Base-by-base conservation (phyloP, 2,113 vertebrate genomes). In the Chamaea fasciata region DNA sequence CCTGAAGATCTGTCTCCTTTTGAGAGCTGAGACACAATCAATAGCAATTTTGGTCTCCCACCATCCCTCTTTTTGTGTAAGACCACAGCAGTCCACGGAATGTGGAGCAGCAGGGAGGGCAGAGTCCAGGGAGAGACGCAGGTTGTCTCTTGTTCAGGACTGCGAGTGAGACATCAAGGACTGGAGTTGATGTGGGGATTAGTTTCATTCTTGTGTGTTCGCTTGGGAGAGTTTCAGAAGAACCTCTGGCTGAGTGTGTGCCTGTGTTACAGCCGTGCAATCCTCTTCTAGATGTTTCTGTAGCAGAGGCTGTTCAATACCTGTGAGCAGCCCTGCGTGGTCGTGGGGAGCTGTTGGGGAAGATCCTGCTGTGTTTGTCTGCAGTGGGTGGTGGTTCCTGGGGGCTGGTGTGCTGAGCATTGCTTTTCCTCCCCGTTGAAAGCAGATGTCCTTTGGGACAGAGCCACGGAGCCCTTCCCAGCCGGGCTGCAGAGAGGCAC, bases 301-400 rank as follows among this genome's bases (percentile, higher is more conserved):
- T 47, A 42, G 37, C 46, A 62, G 52, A 46, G 46, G 47, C 37
- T 49, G 13, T 76, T 82, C 7, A 13, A 2, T 67, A 27, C 8
- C 47, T 4, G 4, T 59, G 22, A 9, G 8, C 8, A 75, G 10
- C n/a, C 30, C 17, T 16, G 35, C 0, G 0, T 47, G 52, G 30
- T 59, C 21, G 4, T 2, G 10, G 41, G 20, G 35, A 52, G 62
- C n/a, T 91, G 33, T 4, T 39, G 44, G 37, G 60, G 81, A 42
- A 63, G 42, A 23, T 74, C 3, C n/a, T 0, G 1, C 30, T 68
- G 63, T 64, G 9, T 30, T 53, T 65, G 39, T 64, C 60, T 53
- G 46, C 60, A 13, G 23, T 16, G 52, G 17, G 4, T 52, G n/a
- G 3, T 42, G 78, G 16, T 52, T 26, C 10, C 27, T 5, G 2